Percentiles rank a stretch among this genome's conserved stretches.
Evolutionary conservation across 2,797 vertebrate genomes (phyloP).

Genomic region (Molossus molossus): DNA sequence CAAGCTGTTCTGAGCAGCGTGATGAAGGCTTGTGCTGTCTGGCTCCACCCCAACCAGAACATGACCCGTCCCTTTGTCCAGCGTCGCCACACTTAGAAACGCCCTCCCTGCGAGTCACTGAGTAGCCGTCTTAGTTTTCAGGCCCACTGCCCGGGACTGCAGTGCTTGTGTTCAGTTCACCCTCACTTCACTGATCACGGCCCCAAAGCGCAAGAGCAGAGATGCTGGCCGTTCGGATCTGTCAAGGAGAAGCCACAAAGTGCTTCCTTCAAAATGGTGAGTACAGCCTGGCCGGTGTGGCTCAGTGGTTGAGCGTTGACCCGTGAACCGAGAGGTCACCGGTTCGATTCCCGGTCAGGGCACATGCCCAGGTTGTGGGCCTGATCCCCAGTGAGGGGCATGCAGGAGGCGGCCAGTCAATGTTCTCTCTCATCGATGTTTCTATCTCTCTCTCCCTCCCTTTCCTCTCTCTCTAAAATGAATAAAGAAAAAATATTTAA

Average conservation of each 20-base stretch:
- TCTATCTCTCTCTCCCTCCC: too few species aligned
- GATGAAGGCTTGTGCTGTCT: background rate
- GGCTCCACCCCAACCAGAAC: fast-evolving
- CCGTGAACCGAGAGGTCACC: too few species aligned
- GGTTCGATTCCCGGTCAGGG: too few species aligned
- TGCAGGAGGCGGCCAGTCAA: too few species aligned
- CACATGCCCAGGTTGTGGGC: too few species aligned
- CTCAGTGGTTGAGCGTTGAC: too few species aligned
- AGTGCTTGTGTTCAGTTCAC: background rate
- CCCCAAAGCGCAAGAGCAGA: background rate
- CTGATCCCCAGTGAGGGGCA: too few species aligned
- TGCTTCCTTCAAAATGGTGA: background rate
- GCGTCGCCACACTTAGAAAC: background rate
- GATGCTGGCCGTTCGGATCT: background rate
- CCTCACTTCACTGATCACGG: background rate
- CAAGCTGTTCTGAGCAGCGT: fast-evolving
- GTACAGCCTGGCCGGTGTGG: too few species aligned
- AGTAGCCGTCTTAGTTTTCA: background rate
- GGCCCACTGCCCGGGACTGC: background rate
- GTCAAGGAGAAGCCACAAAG: background rate
- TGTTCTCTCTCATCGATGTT: too few species aligned
- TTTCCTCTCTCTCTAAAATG: too few species aligned
- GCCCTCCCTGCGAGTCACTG: background rate
- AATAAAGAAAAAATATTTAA: too few species aligned
- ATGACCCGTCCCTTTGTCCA: background rate